Evolutionary conservation across 2,888 invertebrate genomes (phyloP).

Genomic region (Caenorhabditis auriculariae): DNA sequence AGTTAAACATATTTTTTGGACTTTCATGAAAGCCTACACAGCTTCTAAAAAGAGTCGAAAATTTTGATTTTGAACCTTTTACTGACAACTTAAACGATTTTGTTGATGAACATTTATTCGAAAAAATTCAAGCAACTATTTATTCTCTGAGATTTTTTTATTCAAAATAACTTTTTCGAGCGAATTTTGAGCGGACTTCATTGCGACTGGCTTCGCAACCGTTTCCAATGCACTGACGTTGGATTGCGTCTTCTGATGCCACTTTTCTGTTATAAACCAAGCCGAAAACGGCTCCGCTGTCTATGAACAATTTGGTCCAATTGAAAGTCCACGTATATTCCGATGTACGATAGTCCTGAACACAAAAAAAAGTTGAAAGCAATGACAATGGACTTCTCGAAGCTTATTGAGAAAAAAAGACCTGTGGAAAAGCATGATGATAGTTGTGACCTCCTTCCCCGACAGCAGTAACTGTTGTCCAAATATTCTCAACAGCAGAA

Average conservation of each 20-base stretch:
- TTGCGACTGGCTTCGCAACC: no score
- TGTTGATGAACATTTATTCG: no score
- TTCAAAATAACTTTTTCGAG: no score
- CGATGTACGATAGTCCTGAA: slow-evolving; percentile 54
- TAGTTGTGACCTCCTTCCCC: slow-evolving; percentile 68
- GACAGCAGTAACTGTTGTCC: slow-evolving; percentile 49
- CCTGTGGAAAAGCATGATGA: slow-evolving; percentile 68
- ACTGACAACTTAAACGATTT: no score
- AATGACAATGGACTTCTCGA: background rate
- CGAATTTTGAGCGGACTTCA: no score
- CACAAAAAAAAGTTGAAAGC: background rate
- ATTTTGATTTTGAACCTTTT: no score
- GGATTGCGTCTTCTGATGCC: slow-evolving; percentile 25
- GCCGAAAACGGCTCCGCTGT: slow-evolving; percentile 47
- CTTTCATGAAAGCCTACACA: no score
- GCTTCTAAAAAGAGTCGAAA: no score
- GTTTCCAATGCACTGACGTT: slow-evolving; percentile 34
- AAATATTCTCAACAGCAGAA: slow-evolving; percentile 48
- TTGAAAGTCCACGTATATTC: slow-evolving; percentile 48
- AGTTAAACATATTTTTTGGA: no score
- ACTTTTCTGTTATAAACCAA: slow-evolving; percentile 55
- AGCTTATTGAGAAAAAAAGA: background rate
- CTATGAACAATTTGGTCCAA: slow-evolving; percentile 53
- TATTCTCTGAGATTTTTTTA: no score
- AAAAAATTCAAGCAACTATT: no score